phyloP scores from a whole-genome alignment of 92 coral and sea anemone species.

The Desmophyllum pertusum region DNA sequence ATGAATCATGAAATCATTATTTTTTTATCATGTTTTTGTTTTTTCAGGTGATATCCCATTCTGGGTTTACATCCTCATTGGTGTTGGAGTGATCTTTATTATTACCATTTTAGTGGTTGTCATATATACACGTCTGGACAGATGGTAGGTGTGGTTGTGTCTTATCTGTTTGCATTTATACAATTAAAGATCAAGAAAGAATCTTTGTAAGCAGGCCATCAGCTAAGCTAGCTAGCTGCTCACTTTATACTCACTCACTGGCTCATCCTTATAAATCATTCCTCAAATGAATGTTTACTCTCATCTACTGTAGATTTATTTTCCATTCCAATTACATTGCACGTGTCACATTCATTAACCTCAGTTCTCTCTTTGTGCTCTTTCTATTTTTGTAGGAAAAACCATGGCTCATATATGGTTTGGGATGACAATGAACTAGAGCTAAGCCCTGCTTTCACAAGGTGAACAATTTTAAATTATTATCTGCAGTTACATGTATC shows the following conservation, averaged over 20 bases:
- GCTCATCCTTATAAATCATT: too few relatives aligned
- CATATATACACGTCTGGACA: slow-evolving; percentile 55
- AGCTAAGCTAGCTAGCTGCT: neutral
- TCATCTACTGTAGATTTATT: neutral
- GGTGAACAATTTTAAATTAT: slow-evolving; percentile 41
- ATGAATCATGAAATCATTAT: neutral
- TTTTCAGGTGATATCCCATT: slow-evolving; percentile 63
- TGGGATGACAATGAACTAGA: slow-evolving; percentile 88
- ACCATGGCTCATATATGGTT: slow-evolving; percentile 85
- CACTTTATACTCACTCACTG: too few relatives aligned
- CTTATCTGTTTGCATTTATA: neutral
- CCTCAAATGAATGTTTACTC: neutral
- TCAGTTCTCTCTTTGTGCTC: neutral
- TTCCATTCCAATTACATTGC: neutral
- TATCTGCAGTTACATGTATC: too few relatives aligned
- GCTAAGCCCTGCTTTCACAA: slow-evolving; percentile 86
- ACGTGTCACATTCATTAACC: neutral
- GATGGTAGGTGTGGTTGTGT: slow-evolving; percentile 52
- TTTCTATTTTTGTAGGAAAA: slow-evolving; percentile 59
- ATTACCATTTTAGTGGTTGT: slow-evolving; percentile 24
- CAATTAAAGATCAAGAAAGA: neutral
- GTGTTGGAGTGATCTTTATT: slow-evolving; percentile 53
- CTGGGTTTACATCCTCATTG: slow-evolving; percentile 82
- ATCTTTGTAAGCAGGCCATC: neutral
- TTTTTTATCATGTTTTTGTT: neutral